A percentile compares a stretch with the other conserved stretches of the same genome.
phyloP scores from a whole-genome alignment of 2,797 vertebrate genomes.

The Enteromius anoplus region DNA sequence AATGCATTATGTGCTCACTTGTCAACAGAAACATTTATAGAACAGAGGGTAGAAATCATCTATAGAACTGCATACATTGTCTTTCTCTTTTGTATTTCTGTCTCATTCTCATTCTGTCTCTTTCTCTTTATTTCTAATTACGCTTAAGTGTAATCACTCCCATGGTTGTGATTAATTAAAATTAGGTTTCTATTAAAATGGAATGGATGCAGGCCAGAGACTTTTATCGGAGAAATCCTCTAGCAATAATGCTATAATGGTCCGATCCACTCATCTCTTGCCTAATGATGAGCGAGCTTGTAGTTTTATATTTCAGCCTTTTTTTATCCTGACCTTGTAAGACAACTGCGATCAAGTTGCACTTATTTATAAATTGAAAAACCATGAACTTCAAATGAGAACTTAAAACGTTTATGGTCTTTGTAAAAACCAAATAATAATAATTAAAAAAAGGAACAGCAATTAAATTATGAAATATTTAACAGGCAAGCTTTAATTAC shows the following conservation, averaged over 20 bases:
- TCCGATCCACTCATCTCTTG: neutral
- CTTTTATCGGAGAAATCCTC: neutral
- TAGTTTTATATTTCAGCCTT: constrained; percentile 41
- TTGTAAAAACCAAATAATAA: neutral
- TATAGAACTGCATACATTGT: neutral
- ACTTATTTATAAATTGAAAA: constrained; percentile 28
- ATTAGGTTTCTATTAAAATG: neutral
- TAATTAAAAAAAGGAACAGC: neutral
- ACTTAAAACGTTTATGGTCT: neutral
- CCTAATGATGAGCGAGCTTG: constrained; percentile 1
- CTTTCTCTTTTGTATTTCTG: neutral
- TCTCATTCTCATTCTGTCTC: neutral
- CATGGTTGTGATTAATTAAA: neutral
- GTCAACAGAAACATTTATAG: constrained; percentile 18
- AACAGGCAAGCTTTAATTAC: neutral
- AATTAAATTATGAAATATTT: constrained; percentile 2
- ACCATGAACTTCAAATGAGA: neutral
- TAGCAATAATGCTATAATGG: neutral
- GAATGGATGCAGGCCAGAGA: constrained; percentile 2
- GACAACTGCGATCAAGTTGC: constrained; percentile 24
- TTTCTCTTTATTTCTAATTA: constrained; percentile 10
- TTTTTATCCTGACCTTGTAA: constrained; percentile 41
- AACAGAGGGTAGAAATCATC: constrained; percentile 14
- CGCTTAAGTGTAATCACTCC: neutral
- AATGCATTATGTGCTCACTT: constrained; percentile 16